These are phyloP conservation scores for Tautogolabrus adspersus DNA, from an alignment of 2,113 vertebrate species.

Conservation along the genomic window DNA sequence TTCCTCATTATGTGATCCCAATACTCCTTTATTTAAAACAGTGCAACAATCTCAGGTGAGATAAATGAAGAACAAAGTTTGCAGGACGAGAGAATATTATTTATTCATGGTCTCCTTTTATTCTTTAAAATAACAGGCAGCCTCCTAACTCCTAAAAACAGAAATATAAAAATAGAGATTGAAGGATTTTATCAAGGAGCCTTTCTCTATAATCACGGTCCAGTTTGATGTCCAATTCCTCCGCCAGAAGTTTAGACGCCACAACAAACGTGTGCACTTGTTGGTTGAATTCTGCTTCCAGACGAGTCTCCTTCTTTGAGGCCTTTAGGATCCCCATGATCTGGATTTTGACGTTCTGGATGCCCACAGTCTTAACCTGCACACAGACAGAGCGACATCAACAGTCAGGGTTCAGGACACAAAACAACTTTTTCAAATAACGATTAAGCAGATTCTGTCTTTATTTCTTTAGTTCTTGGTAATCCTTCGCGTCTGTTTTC, in stretches of 20 bases:
- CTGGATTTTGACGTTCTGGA: background rate
- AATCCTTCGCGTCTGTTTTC: no score
- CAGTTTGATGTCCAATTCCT: background rate
- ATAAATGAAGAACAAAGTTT: no score
- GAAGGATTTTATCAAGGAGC: slow-evolving; percentile 1
- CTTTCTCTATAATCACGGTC: background rate
- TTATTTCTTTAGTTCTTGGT: no score
- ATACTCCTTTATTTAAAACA: no score
- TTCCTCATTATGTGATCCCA: no score
- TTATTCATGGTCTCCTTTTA: no score
- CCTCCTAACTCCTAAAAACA: no score
- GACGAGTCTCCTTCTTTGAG: background rate
- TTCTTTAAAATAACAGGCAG: no score
- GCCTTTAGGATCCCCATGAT: background rate
- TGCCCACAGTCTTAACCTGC: background rate
- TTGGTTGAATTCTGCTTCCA: background rate
- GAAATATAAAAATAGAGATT: background rate
- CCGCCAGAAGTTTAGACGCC: background rate
- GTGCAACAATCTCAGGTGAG: no score
- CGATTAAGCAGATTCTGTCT: no score
- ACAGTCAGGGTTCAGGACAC: no score
- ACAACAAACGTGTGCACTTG: background rate
- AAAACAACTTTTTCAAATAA: background rate
- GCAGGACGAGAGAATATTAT: no score
- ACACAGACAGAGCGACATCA: background rate